Evolutionary conservation across 1,140 invertebrate genomes (phyloP), one percentile per base, ranked within the genome.

Genomic region (Cepaea nemoralis): DNA sequence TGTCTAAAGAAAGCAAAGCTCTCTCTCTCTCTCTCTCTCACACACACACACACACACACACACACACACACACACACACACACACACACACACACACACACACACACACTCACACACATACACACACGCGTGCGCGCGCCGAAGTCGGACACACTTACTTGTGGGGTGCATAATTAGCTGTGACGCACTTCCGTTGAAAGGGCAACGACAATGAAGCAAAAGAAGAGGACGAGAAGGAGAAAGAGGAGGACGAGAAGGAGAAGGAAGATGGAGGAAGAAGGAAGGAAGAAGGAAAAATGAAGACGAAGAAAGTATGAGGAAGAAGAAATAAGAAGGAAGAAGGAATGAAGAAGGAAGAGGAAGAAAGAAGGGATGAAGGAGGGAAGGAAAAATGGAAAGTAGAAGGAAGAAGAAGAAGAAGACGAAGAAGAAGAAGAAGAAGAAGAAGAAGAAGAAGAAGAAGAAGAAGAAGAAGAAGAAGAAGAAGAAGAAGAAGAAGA

Each of bases 401-500:
- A 70, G n/a, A 33, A 40, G n/a, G n/a, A n/a, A n/a, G n/a, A n/a
- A 70, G 5, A 33, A 70, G n/a, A 33, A 70, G n/a, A 33, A 40
- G n/a, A 33, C 31, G n/a, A 33, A 33, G n/a, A 40, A 70, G 6
- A 33, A 70, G n/a, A n/a, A 70, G n/a, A 70, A n/a, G n/a, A 70
- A 33, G n/a, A n/a, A 70, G n/a, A 33, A 70, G n/a, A n/a, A 70
- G 67, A 70, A 70, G 67, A 70, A 70, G 67, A 70, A 33, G 31
- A 70, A 19, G 67, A 70, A 33, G 67, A 70, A 33, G 67, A 70
- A 70, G 67, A 70, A 70, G 67, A 70, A 70, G 67, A 70, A 70
- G 67, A 70, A 70, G 67, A 70, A 70, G 67, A 70, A 70, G 67
- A n/a, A 70, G 39, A n/a, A 70, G 39, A n/a, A 70, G 39, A n/a